Evolutionary conservation across 1,140 invertebrate species (phyloP).

Genomic region (Oreohelix idahoensis): DNA sequence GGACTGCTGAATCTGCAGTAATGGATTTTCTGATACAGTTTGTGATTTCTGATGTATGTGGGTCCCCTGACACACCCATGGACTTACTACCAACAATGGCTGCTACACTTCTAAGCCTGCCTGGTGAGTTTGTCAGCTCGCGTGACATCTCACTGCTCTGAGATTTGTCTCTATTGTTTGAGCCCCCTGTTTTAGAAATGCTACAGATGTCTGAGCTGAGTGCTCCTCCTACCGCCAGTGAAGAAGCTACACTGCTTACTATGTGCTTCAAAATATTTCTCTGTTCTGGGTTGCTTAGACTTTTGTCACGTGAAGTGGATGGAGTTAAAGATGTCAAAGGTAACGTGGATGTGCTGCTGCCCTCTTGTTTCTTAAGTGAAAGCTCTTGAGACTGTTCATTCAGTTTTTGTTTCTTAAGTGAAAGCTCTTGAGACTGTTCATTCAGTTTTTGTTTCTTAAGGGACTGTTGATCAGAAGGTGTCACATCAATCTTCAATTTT

Average conservation of each 20-base stretch:
- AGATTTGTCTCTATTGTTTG: background rate
- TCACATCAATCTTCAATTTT: constrained; percentile 7
- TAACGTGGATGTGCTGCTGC: background rate
- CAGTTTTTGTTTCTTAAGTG: background rate
- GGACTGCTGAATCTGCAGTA: background rate
- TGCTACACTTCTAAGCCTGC: background rate
- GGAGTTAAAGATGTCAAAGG: background rate
- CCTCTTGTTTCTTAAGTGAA: background rate
- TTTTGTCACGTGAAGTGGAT: background rate
- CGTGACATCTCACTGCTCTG: background rate
- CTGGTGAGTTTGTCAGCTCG: background rate
- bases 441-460: constrained; percentile 19
- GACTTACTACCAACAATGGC: background rate
- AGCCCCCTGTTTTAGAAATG: background rate
- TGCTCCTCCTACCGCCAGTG: background rate
- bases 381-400: background rate
- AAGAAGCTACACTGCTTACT: background rate
- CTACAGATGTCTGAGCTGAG: background rate
- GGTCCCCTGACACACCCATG: background rate
- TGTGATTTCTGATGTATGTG: background rate
- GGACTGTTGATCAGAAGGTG: background rate
- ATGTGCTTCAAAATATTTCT: constrained; percentile 6
- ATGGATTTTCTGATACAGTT: background rate
- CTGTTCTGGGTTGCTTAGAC: background rate
- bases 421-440: background rate